phyloP scores from a whole-genome alignment of 1,140 invertebrate genomes.

The Papilio helenus region DNA sequence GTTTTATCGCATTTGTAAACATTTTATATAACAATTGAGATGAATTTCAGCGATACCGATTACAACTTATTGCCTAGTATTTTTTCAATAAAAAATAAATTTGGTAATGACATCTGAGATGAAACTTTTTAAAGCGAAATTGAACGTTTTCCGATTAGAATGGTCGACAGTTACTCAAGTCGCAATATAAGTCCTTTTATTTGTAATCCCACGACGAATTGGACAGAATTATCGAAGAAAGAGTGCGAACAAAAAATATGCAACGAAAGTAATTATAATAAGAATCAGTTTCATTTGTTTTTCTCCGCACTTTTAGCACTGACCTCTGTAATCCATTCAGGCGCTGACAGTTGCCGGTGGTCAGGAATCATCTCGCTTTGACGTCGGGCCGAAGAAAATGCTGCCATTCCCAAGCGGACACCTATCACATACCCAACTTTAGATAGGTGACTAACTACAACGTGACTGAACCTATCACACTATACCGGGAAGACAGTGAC shows the following conservation, averaged over 20 bases:
- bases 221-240: neutral
- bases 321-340: no score
- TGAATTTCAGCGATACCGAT: neutral
- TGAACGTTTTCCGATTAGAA: conserved; percentile 1
- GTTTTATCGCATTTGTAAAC: neutral
- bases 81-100: neutral
- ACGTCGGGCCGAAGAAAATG: no score
- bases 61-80: conserved; percentile 9
- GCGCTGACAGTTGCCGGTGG: no score
- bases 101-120: conserved; percentile 8
- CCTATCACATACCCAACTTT: no score
- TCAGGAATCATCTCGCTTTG: no score
- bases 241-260: neutral
- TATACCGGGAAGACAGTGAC: no score
- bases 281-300: neutral
- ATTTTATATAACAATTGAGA: neutral
- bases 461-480: no score
- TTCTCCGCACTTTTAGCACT: neutral
- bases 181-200: conserved; percentile 4
- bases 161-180: conserved; percentile 16
- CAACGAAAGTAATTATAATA: neutral
- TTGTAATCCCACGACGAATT: conserved; percentile 3
- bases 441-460: no score
- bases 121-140: neutral
- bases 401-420: no score